A percentile compares a stretch with the other conserved stretches of the same genome.
These are phyloP conservation scores for Narcine bancroftii DNA, from an alignment of 2,113 vertebrate species.

Conservation along the genomic window DNA sequence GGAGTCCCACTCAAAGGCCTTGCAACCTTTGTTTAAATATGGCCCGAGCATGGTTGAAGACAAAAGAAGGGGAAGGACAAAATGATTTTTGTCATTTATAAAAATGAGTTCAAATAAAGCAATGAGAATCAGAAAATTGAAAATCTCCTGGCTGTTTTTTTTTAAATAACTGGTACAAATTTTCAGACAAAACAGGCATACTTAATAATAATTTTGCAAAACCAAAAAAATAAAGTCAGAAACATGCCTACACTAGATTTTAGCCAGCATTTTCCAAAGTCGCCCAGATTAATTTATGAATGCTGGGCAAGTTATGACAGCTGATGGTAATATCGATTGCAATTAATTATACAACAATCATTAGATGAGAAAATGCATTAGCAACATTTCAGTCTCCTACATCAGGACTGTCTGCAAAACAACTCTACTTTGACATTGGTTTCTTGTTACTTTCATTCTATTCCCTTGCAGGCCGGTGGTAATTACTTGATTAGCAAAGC, in stretches of 20 bases:
- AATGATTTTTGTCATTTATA: no score
- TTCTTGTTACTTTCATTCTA: neutral
- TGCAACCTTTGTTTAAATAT: neutral
- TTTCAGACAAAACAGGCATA: neutral
- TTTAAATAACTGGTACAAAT: neutral
- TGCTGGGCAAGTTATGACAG: neutral
- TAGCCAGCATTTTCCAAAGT: neutral
- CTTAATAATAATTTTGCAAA: no score
- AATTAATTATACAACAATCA: neutral
- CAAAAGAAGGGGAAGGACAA: neutral
- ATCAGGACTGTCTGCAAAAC: neutral
- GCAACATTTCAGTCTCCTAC: neutral
- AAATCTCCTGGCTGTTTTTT: neutral
- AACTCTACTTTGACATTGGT: neutral
- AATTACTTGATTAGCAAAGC: no score
- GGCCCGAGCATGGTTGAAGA: neutral
- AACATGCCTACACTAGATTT: neutral
- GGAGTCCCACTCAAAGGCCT: neutral
- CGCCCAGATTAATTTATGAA: neutral
- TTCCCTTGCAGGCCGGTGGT: no score
- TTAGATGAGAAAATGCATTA: neutral
- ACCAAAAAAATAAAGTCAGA: no score
- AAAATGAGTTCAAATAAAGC: slow-evolving; percentile 2
- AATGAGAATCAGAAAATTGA: neutral
- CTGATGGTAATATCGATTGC: neutral